Evolutionary conservation across 2,113 vertebrate species (phyloP), one percentile per base, ranked within the genome.

Genomic region (Corydoras sp.): DNA sequence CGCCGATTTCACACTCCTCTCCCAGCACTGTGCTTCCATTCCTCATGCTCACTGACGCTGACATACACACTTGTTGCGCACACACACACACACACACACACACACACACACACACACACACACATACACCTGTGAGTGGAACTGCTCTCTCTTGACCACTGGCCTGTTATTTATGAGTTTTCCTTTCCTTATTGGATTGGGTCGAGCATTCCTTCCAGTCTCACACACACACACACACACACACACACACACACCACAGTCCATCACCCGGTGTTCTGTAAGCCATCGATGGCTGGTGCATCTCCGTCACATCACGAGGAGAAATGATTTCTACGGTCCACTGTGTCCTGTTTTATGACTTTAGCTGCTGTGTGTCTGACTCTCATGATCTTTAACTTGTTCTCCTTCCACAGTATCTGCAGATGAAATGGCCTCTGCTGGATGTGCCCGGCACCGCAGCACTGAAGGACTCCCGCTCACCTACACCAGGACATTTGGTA

Each of bases 351-450:
- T 24, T 24, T 24, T 24, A 24, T 24, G 18, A 24, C 18, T 24
- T 24, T 24, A 43, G 5, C 13, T 73, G 3, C 55, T 24, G 35
- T 12, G 24, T 2, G 8, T 64, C 9, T 56, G 12, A 15, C 14
- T 58, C 14, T 58, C 15, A 8, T 9, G 30, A 11, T 62, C 11
- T 13, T 29, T 49, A 8, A 9, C 64, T 12, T 72, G 4, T 72
- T 30, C 24, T 59, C 11, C 30, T 15, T 71, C 75, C 58, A 3
- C 86, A 98, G 95, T 98, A 96, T 78, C 87, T 98, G 73, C 96
- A 95, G 75, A 94, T 97, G 87, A 96, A 97, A 83, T 98, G 94
- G 96, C 94, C 96, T 0, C 87, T 97, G 60, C 86, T 97, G 10
- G 96, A 97, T 0, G 86, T 96, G 24, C 93, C 93, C 0, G 84